phyloP scores from a whole-genome alignment of 2,113 vertebrate genomes.

The Percopsis transmontana region DNA sequence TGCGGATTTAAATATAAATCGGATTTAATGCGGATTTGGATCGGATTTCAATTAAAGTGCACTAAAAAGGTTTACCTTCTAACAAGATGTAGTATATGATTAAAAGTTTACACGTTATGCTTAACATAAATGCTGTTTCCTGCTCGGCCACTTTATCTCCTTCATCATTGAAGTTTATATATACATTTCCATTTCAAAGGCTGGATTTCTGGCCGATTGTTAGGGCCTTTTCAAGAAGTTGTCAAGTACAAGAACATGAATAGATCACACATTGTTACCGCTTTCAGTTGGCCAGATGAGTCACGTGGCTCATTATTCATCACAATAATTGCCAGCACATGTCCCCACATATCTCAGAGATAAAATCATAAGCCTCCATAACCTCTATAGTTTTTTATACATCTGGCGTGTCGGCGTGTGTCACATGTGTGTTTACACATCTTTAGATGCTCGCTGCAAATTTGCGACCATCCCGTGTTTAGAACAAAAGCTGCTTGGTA shows the following conservation, averaged over 20 bases:
- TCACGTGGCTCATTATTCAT: neutral
- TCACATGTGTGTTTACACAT: neutral
- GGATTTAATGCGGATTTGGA: too few species aligned
- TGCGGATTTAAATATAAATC: too few species aligned
- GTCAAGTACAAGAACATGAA: neutral
- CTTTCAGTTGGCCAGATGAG: neutral
- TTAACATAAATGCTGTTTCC: too few species aligned
- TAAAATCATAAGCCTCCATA: neutral
- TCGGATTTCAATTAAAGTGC: neutral
- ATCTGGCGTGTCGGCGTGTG: neutral
- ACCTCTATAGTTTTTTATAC: neutral
- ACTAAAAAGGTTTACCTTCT: too few species aligned
- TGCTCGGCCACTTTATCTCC: neutral
- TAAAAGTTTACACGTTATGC: too few species aligned
- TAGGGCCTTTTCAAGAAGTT: neutral
- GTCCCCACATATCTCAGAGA: neutral
- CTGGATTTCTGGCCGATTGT: neutral
- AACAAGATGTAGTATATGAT: too few species aligned
- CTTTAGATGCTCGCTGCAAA: too few species aligned
- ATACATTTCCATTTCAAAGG: conserved; percentile 2
- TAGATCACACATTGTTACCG: neutral
- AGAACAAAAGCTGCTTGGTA: too few species aligned
- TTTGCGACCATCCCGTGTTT: too few species aligned
- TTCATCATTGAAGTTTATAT: neutral
- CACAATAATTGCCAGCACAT: neutral